Base-by-base conservation (phyloP, 2,113 vertebrate species). In the Muntiacus reevesi region DNA sequence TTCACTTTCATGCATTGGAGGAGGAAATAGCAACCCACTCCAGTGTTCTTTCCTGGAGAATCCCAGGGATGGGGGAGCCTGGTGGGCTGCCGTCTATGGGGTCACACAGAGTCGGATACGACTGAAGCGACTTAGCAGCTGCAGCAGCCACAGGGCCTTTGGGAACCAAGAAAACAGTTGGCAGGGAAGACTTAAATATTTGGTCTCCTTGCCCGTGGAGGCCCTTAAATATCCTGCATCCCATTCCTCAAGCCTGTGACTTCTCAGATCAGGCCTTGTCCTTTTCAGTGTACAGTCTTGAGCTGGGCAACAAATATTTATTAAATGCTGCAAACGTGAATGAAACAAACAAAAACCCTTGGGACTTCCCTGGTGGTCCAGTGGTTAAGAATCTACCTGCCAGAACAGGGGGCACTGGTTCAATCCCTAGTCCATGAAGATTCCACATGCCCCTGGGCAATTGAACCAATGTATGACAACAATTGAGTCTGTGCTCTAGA, bases 381-480 rank as follows among this genome's bases (percentile, higher is more conserved):
- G 21, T 43, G 36, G 21, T 43, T 76, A 76, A 76, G 36, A 76
- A 43, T 7, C 71, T 6, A 76, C 36, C 36, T 76, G 36, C 71
- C 71, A 76, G 7, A 11, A 25, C 36, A 43, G 71, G 21, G 12
- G 71, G 43, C 3, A 1, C 6, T 43, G 36, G 23, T 76, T 76
- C 71, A 76, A 43, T 43, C 23, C 36, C 36, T 76, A 21, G 36
- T 43, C 36, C 36, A 76, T 0, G 21, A 40, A 76, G 36, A 76
- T 27, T 43, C 36, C 36, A 27, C 21, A 76, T 43, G 36, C 6
- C 36, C 3, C 71, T 6, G 23, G 23, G 36, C 36, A 76, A 40
- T 6, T 43, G 36, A 76, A 43, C 40, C 36, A 3, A 43, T 2
- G 12, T 43, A 5, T 43, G 36, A 76, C 0, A 0, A 27, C 36